phyloP scores from a whole-genome alignment of 2,113 vertebrate species.

The Onychostoma macrolepis region DNA sequence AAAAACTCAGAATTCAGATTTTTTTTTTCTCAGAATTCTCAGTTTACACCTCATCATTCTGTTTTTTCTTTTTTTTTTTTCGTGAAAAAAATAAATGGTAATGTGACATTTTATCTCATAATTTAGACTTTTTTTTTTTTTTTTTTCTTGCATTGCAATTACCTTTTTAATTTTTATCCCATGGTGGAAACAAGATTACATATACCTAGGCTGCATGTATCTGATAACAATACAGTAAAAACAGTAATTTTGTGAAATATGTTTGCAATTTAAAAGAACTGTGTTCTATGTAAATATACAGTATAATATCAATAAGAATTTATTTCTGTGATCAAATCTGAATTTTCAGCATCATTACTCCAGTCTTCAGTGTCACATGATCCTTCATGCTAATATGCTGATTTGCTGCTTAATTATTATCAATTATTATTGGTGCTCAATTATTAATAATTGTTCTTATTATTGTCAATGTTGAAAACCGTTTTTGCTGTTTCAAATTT shows the following conservation, averaged over 20 bases:
- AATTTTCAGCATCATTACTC: not conserved
- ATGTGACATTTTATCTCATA: too few species aligned
- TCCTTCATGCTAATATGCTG: not conserved
- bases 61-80: too few species aligned
- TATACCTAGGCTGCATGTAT: not conserved
- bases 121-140: too few species aligned
- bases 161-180: too few species aligned
- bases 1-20: too few species aligned
- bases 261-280: not conserved
- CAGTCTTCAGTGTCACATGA: not conserved
- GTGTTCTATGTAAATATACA: not conserved
- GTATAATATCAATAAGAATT: not conserved
- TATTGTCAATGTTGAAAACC: not conserved
- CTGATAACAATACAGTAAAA: not conserved
- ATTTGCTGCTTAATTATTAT: not conserved
- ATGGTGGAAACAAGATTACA: too few species aligned
- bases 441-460: not conserved
- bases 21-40: too few species aligned
- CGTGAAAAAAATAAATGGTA: too few species aligned
- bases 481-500: not conserved
- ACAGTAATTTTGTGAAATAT: not conserved
- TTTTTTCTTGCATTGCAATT: too few species aligned
- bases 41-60: too few species aligned
- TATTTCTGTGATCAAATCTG: not conserved
- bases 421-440: too few species aligned